A percentile compares a stretch with the other conserved stretches of the same genome.
Conservation (phyloP, 2,113 vertebrate genomes). For the Syngnathus scovelli region DNA sequence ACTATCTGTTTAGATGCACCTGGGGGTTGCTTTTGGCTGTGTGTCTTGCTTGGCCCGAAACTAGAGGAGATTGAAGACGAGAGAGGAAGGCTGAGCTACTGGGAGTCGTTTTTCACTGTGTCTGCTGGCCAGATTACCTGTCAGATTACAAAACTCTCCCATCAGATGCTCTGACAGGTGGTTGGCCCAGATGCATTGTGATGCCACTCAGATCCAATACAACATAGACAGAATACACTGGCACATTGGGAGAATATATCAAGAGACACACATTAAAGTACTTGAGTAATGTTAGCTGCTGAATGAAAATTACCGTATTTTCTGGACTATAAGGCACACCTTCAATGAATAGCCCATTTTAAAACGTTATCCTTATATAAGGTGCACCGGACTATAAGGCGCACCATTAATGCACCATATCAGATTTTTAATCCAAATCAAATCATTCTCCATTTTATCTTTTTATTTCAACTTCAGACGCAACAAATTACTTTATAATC, state of each 20-base stretch:
- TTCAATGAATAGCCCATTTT: too few species aligned
- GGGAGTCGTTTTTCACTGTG: constrained; percentile 59
- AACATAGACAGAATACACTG: background rate
- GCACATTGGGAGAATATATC: background rate
- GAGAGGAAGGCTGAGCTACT: constrained; percentile 23
- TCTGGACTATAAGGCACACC: too few species aligned
- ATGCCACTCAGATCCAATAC: constrained; percentile 31
- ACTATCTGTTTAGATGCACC: constrained; percentile 6
- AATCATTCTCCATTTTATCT: too few species aligned
- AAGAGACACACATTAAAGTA: background rate
- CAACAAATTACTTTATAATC: too few species aligned
- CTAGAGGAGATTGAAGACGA: constrained; percentile 9
- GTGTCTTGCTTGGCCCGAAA: constrained; percentile 8
- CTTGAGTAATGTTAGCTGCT: constrained; percentile 4
- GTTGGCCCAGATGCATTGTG: constrained; percentile 51
- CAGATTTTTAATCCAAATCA: too few species aligned
- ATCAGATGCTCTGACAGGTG: constrained; percentile 58
- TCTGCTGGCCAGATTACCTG: constrained; percentile 68
- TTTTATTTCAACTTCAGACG: too few species aligned
- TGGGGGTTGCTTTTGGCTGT: background rate
- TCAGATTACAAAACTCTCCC: constrained; percentile 70
- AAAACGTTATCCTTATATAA: too few species aligned
- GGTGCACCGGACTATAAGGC: too few species aligned
- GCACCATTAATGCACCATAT: too few species aligned
- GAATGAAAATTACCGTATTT: constrained; percentile 2